Percentiles rank a stretch among this genome's conserved stretches.
Evolutionary conservation across 2,888 invertebrate species (phyloP).

Genomic region (Elmis aenea): DNA sequence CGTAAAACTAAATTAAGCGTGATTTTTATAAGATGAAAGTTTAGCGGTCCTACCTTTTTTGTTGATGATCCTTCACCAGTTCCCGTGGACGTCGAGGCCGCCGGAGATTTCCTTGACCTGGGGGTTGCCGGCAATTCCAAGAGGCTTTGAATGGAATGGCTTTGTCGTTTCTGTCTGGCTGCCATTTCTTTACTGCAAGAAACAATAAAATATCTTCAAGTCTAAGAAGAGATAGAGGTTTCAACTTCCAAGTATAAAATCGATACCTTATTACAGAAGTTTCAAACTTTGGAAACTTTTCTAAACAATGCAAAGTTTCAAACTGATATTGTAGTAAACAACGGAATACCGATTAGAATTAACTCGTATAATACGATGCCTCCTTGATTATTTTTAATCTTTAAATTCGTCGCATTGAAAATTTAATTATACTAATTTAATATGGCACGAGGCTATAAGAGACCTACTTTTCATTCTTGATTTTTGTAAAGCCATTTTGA

Average conservation of each 20-base stretch:
- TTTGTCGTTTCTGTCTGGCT: conserved; percentile 48
- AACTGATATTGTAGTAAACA: conserved; percentile 40
- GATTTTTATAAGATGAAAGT: too few species aligned
- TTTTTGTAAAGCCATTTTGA: too few species aligned
- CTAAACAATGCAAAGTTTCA: conserved; percentile 41
- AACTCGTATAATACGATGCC: conserved; percentile 20
- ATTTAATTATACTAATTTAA: too few species aligned
- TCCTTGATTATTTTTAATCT: conserved; percentile 16
- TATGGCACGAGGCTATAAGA: too few species aligned
- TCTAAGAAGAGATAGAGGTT: conserved; percentile 26
- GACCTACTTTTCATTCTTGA: too few species aligned
- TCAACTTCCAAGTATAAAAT: conserved; percentile 33
- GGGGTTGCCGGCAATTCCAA: conserved; percentile 49
- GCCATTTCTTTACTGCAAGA: conserved; percentile 42
- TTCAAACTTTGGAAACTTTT: conserved; percentile 41
- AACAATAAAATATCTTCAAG: conserved; percentile 33
- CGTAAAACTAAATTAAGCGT: too few species aligned
- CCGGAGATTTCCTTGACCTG: conserved; percentile 24
- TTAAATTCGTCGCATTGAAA: conserved; percentile 10
- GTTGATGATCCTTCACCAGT: conserved; percentile 36
- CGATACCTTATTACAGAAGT: conserved; percentile 44
- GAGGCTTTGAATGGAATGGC: conserved; percentile 53
- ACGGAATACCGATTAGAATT: conserved; percentile 38
- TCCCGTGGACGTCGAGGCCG: conserved; percentile 2
- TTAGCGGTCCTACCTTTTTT: conserved; percentile 51